Evolutionary conservation across 2,113 vertebrate species (phyloP).

Genomic region (Pitta sordida): DNA sequence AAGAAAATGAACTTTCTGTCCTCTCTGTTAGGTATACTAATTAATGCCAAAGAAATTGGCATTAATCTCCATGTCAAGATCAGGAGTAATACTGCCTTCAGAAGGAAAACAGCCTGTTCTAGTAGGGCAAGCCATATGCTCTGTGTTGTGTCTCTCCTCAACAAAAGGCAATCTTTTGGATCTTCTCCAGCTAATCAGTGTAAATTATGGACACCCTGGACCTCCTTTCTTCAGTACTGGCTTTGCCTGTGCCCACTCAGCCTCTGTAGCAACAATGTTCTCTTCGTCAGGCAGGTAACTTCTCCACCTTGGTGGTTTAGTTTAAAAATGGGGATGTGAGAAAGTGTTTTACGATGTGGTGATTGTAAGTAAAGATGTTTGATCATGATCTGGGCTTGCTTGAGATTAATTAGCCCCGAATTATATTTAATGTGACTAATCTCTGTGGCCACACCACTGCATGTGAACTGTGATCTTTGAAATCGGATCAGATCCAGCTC

Average conservation of each 20-base stretch:
- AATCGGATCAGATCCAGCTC: background rate
- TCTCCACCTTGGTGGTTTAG: background rate
- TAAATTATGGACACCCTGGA: background rate
- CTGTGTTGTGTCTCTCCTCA: no score
- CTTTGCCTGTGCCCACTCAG: background rate
- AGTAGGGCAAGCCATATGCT: background rate
- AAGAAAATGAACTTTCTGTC: background rate
- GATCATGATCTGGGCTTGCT: rapidly evolving
- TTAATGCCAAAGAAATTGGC: background rate
- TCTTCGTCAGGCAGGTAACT: background rate
- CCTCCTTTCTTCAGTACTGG: background rate
- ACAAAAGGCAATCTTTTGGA: background rate
- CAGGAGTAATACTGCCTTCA: background rate
- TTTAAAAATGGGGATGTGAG: background rate
- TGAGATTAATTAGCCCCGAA: background rate
- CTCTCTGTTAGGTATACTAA: background rate
- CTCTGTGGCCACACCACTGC: background rate
- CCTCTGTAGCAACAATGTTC: background rate
- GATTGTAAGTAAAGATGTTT: background rate
- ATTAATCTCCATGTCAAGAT: background rate
- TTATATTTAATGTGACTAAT: background rate
- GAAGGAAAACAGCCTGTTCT: background rate
- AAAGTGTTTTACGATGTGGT: background rate
- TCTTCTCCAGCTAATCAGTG: background rate
- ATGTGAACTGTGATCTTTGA: background rate